These are phyloP conservation scores for Alexandromys fortis DNA, from an alignment of 2,113 vertebrate species.

Conservation along the genomic window DNA sequence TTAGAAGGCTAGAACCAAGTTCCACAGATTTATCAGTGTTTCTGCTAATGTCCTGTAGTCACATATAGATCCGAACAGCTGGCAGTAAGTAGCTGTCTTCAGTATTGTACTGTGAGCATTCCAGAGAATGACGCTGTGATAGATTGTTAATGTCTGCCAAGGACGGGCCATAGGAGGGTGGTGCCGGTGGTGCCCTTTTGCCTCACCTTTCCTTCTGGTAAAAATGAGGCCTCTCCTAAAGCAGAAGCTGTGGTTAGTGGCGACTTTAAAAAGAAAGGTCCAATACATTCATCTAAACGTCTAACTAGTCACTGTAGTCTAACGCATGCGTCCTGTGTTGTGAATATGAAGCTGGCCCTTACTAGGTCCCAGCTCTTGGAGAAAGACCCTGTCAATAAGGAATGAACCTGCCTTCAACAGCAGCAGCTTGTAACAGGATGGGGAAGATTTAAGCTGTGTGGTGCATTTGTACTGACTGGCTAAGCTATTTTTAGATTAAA, in stretches of 20 bases:
- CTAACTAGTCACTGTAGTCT: not conserved
- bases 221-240: not conserved
- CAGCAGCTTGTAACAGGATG: not conserved
- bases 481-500: constrained; percentile 49
- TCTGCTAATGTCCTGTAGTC: not conserved
- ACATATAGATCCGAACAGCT: not conserved
- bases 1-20: not conserved
- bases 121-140: not conserved
- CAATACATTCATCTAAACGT: not conserved
- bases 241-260: not conserved
- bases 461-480: not conserved
- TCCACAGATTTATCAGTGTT: not conserved
- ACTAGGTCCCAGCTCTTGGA: not conserved
- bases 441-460: not conserved
- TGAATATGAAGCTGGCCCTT: not conserved
- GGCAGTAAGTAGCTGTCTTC: not conserved
- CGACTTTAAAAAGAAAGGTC: not conserved
- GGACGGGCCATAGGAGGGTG: not conserved
- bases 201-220: not conserved
- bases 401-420: not conserved
- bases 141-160: constrained; percentile 42
- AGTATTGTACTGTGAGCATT: not conserved
- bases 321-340: not conserved
- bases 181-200: not conserved
- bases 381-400: not conserved